Conservation (phyloP, 2,113 vertebrate genomes). For the Gallinago jamesoni region DNA sequence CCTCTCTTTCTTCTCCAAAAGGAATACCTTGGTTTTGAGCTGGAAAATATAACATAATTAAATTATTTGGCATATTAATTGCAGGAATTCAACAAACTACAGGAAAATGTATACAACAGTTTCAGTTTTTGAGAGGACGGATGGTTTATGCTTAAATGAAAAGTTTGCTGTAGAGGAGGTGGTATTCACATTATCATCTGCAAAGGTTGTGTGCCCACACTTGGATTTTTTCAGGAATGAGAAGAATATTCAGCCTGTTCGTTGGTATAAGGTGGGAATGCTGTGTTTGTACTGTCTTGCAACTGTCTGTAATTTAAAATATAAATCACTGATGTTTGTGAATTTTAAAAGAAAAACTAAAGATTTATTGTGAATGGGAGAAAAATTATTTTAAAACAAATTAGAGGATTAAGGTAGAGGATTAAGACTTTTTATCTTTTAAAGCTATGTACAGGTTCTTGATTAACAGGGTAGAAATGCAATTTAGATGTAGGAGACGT, state of each 20-base stretch:
- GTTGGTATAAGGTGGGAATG: slow-evolving; percentile 84
- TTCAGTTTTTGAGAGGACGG: slow-evolving; percentile 61
- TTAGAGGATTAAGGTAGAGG: neutral
- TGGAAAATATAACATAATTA: neutral
- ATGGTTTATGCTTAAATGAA: slow-evolving; percentile 65
- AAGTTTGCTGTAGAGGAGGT: slow-evolving; percentile 33
- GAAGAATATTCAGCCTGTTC: slow-evolving; percentile 61
- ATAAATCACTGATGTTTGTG: neutral
- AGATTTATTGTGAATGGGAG: neutral
- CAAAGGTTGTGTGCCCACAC: slow-evolving; percentile 78
- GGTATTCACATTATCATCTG: neutral
- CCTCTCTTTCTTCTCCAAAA: neutral
- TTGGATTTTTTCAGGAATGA: slow-evolving; percentile 64
- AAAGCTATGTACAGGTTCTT: neutral
- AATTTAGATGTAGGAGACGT: neutral
- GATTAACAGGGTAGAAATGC: neutral
- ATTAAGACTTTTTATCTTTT: neutral
- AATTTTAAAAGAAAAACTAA: neutral
- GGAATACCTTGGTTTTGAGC: neutral
- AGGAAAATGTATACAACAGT: slow-evolving; percentile 45
- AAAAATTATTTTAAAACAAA: neutral
- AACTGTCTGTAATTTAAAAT: neutral
- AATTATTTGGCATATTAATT: slow-evolving; percentile 2
- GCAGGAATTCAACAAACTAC: slow-evolving; percentile 68
- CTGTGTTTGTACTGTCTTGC: neutral